Evolutionary conservation across 2,888 invertebrate genomes (phyloP).

Genomic region (Parelbella ahira): DNA sequence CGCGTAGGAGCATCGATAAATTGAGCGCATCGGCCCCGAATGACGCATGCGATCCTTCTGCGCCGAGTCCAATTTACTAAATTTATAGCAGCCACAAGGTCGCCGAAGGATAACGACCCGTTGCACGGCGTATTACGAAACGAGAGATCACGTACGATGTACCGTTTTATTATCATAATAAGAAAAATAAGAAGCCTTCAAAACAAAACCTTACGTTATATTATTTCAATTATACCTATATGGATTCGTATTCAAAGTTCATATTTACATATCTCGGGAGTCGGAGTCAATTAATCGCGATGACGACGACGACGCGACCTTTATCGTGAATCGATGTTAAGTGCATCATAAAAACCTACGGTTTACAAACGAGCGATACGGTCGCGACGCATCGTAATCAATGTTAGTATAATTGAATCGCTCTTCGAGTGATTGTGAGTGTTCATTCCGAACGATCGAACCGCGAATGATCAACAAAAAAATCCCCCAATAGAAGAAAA

Average conservation of each 20-base stretch:
- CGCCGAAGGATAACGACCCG: conserved; percentile 72
- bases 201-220: too few species aligned
- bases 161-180: conserved; percentile 18
- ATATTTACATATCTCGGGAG: too few species aligned
- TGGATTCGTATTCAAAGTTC: too few species aligned
- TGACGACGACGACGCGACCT: conserved; percentile 42
- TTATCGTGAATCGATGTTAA: conserved; percentile 42
- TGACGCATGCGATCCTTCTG: conserved; percentile 65
- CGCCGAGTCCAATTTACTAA: conserved; percentile 67
- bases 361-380: neutral
- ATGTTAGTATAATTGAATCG: conserved; percentile 55
- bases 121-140: conserved; percentile 47
- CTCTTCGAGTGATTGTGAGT: conserved; percentile 41
- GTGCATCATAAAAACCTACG: conserved; percentile 41
- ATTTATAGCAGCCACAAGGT: conserved; percentile 75
- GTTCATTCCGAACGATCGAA: conserved; percentile 39
- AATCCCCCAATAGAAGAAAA: conserved; percentile 33
- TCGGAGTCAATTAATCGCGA: conserved; percentile 43
- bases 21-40: conserved; percentile 60
- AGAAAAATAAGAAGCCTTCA: neutral
- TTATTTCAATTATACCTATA: too few species aligned
- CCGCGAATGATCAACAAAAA: conserved; percentile 38
- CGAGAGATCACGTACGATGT: conserved; percentile 26
- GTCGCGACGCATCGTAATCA: conserved; percentile 39
- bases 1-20: conserved; percentile 28